Conservation (phyloP, 2,888 invertebrate genomes). For the Eupithecia tripunctaria region DNA sequence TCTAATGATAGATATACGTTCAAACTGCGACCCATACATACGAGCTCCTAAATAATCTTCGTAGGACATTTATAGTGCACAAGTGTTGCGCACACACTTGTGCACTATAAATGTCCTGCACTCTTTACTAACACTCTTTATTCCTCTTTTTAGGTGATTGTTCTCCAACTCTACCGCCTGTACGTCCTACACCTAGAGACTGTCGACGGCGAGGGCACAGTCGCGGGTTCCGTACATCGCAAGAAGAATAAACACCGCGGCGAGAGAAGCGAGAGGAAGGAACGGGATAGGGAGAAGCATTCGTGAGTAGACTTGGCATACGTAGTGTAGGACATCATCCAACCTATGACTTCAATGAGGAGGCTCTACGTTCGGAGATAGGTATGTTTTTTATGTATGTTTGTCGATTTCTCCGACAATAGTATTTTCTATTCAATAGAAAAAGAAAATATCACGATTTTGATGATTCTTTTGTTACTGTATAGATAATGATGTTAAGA, state of each 20-base stretch:
- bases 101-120: too few species aligned
- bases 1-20: neutral
- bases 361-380: neutral
- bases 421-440: too few species aligned
- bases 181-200: conserved; percentile 91
- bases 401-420: too few species aligned
- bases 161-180: conserved; percentile 93
- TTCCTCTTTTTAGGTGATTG: conserved; percentile 86
- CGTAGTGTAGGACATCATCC: neutral
- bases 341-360: neutral
- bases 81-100: too few species aligned
- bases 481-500: too few species aligned
- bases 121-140: too few species aligned
- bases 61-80: neutral
- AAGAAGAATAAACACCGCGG: conserved; percentile 64
- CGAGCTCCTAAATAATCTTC: neutral
- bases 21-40: too few species aligned
- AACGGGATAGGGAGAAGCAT: conserved; percentile 66
- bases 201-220: conserved; percentile 62
- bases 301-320: conserved; percentile 52
- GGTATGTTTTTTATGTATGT: neutral
- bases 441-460: too few species aligned
- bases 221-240: conserved; percentile 68
- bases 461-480: too few species aligned
- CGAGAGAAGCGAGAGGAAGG: conserved; percentile 52